phyloP scores from a whole-genome alignment of 2,797 vertebrate species.

The Manis crassicaudata region DNA sequence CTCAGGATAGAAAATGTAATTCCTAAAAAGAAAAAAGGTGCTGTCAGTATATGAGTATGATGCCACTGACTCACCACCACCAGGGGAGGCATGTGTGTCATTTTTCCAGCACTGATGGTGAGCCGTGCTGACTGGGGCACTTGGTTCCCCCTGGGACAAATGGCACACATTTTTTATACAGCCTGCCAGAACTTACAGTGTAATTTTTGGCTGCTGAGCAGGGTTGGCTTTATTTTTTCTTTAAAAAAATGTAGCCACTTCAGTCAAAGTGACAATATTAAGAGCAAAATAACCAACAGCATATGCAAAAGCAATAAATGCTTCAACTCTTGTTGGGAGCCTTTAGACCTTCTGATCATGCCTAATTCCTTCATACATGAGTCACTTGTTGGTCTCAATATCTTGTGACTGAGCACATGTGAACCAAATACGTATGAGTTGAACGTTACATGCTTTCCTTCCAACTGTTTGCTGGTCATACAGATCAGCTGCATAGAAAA shows the following conservation, averaged over 20 bases:
- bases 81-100: background rate
- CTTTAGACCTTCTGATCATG: background rate
- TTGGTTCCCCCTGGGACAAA: conserved; percentile 20
- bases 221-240: conserved; percentile 4
- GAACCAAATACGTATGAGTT: background rate
- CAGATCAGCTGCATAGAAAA: background rate
- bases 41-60: conserved; percentile 12
- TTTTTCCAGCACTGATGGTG: conserved; percentile 55
- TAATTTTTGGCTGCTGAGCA: background rate
- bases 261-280: background rate
- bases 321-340: background rate
- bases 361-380: background rate
- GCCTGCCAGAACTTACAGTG: conserved; percentile 12
- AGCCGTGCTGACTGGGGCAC: conserved; percentile 27
- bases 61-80: background rate
- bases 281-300: background rate
- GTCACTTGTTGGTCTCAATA: background rate
- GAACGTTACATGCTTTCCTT: background rate
- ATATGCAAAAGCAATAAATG: background rate
- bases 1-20: conserved; percentile 3
- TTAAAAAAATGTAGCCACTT: conserved; percentile 42
- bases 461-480: background rate
- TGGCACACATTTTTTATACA: background rate
- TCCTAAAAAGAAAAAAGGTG: conserved; percentile 68
- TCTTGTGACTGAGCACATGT: background rate